Conservation (phyloP, 2,113 vertebrate genomes). For the Daphoenositta chrysoptera region DNA sequence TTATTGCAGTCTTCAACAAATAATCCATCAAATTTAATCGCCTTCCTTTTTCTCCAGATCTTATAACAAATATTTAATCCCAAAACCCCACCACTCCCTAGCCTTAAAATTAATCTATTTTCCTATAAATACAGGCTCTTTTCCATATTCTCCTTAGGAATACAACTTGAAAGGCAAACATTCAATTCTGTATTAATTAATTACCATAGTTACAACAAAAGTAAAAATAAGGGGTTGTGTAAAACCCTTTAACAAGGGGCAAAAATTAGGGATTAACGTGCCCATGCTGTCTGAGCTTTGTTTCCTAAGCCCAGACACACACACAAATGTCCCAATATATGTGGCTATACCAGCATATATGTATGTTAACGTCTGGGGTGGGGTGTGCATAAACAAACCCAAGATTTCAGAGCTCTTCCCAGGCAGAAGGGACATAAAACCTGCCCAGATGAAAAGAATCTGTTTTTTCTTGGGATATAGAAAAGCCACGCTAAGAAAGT, state of each 20-base stretch:
- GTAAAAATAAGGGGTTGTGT: neutral
- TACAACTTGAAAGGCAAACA: neutral
- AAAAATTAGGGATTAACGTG: neutral
- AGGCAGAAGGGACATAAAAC: neutral
- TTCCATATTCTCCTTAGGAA: neutral
- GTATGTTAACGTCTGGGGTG: neutral
- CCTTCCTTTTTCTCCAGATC: neutral
- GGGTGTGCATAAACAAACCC: neutral
- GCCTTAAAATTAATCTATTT: neutral
- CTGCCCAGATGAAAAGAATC: neutral
- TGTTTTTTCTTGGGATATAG: neutral
- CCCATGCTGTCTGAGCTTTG: neutral
- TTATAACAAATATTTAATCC: neutral
- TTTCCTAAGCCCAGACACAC: neutral
- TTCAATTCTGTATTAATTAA: neutral
- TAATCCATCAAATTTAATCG: neutral
- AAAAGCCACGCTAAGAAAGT: neutral
- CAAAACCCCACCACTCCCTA: neutral
- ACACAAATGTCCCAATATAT: neutral
- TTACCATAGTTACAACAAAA: neutral
- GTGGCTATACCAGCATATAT: no score
- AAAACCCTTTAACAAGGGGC: neutral
- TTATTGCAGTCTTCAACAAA: neutral
- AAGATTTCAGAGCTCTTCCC: neutral
- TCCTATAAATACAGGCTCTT: neutral